Base-by-base conservation (phyloP, 2,797 vertebrate genomes). In the Amphiprion clarkii region DNA sequence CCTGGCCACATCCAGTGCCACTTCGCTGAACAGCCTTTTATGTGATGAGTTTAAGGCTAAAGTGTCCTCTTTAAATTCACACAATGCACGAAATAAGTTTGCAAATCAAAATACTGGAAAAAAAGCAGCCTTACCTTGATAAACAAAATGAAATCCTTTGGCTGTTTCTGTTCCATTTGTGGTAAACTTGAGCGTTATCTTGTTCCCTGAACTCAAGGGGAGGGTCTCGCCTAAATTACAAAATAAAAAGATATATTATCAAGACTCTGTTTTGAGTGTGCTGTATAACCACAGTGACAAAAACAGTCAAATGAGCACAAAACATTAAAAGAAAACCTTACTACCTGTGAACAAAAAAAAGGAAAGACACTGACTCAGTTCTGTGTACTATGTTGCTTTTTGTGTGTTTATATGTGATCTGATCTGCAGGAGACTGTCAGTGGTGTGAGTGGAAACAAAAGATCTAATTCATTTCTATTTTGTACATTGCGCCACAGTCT, bases 141-240 rank as follows among this genome's bases (percentile, higher is more conserved):
- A 99, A 79, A 99, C 98, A 93, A 99, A 99, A 95, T 99, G 98
- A 95, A 99, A 99, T 93, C 98, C 98, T 95, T 98, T 99, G 77
- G 97, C 96, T 67, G 97, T 97, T 92, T 96, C 86, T 75, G 96
- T 96, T 91, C 96, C 98, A 89, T 96, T 95, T 74, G 97, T 95
- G 84, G 95, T 96, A 90, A 99, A 99, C 89, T 94, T 96, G 79
- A 99, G 94, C 6, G 96, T 97, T 89, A 99, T 97, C 94, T 97
- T 97, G 95, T 99, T 99, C 89, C 97, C 96, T 83, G 98, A 97
- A 94, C 98, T 99, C 94, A 99, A 78, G 69, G 98, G 97, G 79
- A 99, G 95, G 0, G 97, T 97, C 94, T 99, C 98, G 62, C 97
- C 98, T 99, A 69, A 60, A 79, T 64, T 23, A 64, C 2, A 73